phyloP scores from a whole-genome alignment of 2,797 vertebrate species.

The Parauchenoglanis punctatus region DNA sequence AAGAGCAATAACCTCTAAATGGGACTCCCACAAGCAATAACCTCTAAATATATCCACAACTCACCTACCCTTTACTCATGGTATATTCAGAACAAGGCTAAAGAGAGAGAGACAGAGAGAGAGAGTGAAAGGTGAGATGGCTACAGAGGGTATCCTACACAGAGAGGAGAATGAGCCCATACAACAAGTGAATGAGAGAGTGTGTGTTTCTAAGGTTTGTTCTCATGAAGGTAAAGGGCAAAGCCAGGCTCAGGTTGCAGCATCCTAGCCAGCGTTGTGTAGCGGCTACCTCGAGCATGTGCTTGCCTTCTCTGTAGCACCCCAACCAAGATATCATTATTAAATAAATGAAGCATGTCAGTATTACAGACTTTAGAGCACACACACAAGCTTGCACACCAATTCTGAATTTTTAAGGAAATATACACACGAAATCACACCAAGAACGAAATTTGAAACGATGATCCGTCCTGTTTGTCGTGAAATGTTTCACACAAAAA shows the following conservation, averaged over 20 bases:
- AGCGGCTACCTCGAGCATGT: too few species aligned
- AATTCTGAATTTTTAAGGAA: too few species aligned
- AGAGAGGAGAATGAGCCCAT: background rate
- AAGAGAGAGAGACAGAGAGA: slow-evolving; percentile 25
- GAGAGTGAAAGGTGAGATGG: slow-evolving; percentile 42
- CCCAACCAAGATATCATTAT: background rate
- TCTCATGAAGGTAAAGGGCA: slow-evolving; percentile 11
- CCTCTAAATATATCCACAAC: background rate
- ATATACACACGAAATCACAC: too few species aligned
- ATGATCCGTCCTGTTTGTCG: too few species aligned
- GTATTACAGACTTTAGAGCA: background rate
- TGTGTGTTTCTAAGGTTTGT: slow-evolving; percentile 21
- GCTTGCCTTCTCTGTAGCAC: background rate
- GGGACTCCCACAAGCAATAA: too few species aligned
- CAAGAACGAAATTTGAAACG: too few species aligned
- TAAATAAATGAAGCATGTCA: too few species aligned
- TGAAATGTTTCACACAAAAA: too few species aligned
- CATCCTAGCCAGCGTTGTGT: background rate
- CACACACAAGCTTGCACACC: too few species aligned
- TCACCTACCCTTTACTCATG: background rate
- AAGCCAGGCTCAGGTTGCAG: slow-evolving; percentile 43
- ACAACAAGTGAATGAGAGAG: slow-evolving; percentile 15
- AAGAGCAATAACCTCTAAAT: background rate
- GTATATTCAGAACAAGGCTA: background rate
- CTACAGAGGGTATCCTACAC: background rate